Evolutionary conservation across 2,113 vertebrate genomes (phyloP).

Genomic region (Quiscalus mexicanus): DNA sequence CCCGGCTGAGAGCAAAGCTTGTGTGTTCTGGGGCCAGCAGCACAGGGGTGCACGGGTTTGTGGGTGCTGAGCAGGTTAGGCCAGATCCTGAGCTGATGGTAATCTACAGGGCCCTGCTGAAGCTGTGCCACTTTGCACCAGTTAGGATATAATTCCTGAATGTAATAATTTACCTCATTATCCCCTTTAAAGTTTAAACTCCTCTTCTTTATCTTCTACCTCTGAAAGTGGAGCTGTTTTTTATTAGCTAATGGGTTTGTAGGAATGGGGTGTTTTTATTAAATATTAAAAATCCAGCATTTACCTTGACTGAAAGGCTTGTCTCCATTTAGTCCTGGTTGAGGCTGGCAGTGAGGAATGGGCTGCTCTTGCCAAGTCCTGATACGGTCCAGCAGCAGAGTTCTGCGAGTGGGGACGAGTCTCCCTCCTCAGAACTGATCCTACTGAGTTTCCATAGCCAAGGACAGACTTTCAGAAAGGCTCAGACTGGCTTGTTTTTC

Average conservation of each 20-base stretch:
- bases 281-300: slow-evolving; percentile 67
- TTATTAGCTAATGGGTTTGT: slow-evolving; percentile 51
- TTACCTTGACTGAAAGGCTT: slow-evolving; percentile 58
- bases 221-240: slow-evolving; percentile 32
- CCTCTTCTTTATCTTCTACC: slow-evolving; percentile 41
- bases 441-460: not conserved
- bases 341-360: slow-evolving; percentile 58
- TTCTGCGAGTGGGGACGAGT: not conserved
- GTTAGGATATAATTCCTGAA: not conserved
- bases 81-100: not conserved
- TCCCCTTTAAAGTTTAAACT: slow-evolving; percentile 65
- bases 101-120: slow-evolving; percentile 9
- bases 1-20: slow-evolving; percentile 16
- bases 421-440: not conserved
- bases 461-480: slow-evolving; percentile 9
- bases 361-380: slow-evolving; percentile 51
- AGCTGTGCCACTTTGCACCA: not conserved
- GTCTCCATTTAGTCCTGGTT: slow-evolving; percentile 43
- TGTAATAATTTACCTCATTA: slow-evolving; percentile 65
- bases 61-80: slow-evolving; percentile 48
- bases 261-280: slow-evolving; percentile 67
- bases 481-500: not conserved
- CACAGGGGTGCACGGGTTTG: not conserved
- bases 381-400: slow-evolving; percentile 2
- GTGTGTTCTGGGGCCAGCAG: not conserved